Evolutionary conservation across 2,888 invertebrate species (phyloP).

Genomic region (Agapostemon virescens): DNA sequence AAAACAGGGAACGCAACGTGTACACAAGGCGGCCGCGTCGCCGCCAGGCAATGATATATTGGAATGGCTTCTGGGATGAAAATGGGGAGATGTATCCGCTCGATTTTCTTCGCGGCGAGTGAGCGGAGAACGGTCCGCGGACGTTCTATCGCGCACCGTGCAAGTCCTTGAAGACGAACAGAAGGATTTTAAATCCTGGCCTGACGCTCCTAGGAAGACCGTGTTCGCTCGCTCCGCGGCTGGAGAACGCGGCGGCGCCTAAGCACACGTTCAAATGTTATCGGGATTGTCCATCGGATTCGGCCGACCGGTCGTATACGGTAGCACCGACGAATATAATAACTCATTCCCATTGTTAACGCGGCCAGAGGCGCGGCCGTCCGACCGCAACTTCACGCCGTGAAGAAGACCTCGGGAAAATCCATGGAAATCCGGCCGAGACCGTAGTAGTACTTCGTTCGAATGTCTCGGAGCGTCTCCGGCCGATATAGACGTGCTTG

Average conservation of each 20-base stretch:
- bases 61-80: constrained; percentile 63
- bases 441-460: neutral
- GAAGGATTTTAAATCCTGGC: constrained; percentile 56
- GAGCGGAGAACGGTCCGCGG: constrained; percentile 64
- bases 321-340: constrained; percentile 50
- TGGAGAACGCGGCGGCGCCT: constrained; percentile 50
- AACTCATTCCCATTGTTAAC: constrained; percentile 51
- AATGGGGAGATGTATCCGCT: constrained; percentile 64
- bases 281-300: constrained; percentile 51
- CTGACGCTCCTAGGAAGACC: constrained; percentile 52
- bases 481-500: neutral
- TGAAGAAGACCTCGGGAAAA: constrained; percentile 33
- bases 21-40: constrained; percentile 38
- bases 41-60: constrained; percentile 60
- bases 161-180: constrained; percentile 73
- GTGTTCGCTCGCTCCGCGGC: constrained; percentile 19
- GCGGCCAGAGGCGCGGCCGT: constrained; percentile 15
- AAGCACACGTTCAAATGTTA: constrained; percentile 54
- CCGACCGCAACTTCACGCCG: neutral
- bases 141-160: constrained; percentile 22
- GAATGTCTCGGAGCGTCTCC: neutral
- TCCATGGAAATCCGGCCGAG: neutral
- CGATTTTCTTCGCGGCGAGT: constrained; percentile 61
- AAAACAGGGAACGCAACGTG: constrained; percentile 63
- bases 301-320: neutral